Conservation (phyloP, 2,113 vertebrate genomes). For the Numenius arquata region DNA sequence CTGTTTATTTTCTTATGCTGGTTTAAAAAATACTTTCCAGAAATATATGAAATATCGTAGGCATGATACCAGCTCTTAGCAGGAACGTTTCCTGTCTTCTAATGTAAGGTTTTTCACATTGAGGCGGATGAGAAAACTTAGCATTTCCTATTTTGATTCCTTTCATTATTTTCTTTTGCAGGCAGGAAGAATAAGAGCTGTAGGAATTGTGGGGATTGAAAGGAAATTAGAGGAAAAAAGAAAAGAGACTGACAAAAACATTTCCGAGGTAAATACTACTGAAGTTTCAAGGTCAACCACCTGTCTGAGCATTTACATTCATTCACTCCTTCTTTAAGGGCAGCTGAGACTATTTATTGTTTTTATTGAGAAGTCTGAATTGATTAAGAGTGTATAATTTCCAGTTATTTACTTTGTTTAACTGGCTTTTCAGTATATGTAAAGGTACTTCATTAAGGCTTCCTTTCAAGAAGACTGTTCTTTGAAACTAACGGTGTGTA, state of each 20-base stretch:
- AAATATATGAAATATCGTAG: neutral
- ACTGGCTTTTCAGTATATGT: neutral
- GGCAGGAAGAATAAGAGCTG: slow-evolving; percentile 92
- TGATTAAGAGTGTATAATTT: neutral
- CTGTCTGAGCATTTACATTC: slow-evolving; percentile 8
- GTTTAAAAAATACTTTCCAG: neutral
- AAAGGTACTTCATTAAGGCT: neutral
- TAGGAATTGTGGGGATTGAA: slow-evolving; percentile 97
- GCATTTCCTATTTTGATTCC: slow-evolving; percentile 66
- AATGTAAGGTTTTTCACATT: neutral
- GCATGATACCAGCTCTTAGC: neutral
- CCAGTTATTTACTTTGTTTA: neutral
- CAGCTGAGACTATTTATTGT: neutral
- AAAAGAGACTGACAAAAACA: slow-evolving; percentile 99
- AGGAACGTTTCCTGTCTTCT: neutral
- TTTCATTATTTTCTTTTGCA: slow-evolving; percentile 63
- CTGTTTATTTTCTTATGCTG: neutral
- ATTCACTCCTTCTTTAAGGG: slow-evolving; percentile 11
- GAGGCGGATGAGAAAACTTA: slow-evolving; percentile 23
- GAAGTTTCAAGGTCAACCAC: neutral
- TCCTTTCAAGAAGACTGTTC: neutral
- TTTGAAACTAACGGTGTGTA: neutral
- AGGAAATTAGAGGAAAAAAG: slow-evolving; percentile 97
- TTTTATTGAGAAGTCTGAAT: neutral
- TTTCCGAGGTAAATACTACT: slow-evolving; percentile 87